Evolutionary conservation across 1,140 invertebrate species (phyloP), one percentile per base, ranked within the genome.

Genomic region (Diorhabda carinulata): DNA sequence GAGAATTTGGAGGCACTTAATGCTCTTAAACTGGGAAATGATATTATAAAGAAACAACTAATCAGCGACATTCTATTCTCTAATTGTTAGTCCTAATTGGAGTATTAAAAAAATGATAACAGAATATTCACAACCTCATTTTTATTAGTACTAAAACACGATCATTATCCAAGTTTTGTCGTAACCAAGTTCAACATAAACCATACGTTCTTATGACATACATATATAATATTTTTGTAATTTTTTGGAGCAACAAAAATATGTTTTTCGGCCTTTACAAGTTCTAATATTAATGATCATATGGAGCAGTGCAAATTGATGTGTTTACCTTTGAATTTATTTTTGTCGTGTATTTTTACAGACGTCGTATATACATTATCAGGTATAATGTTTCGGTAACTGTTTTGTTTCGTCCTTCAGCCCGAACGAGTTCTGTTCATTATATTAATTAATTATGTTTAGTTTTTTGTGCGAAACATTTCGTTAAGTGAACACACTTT

Each of bases 391-490:
- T 52, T 52, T 52, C 47, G n/a, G 47, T 52, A 52, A 52, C 6
- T 52, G 47, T 52, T 52, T 6, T 52, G 47, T 52, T 52, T 52
- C 47, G 47, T 52, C 47, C 47, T 52, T 52, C 47, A 52, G n/a
- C 6, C 4, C 47, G 47, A 52, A 52, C 47, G 47, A 52, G n/a
- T 52, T 8, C 47, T 52, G 47, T 4, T 52, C n/a, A 52, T 6
- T 52, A 52, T 52, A 52, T 52, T 52, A 52, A n/a, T 52, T 52
- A 52, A 52, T 52, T 52, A n/a, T 52, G 47, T 52, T 52, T 52
- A 52, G n/a, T 52, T 52, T 52, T 52, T n/a, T n/a, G 4, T 3
- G n/a, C 47, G 47, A 52, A 52, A 52, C 47, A n/a, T 52, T 4
- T 2, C n/a, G 6, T 52, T 52, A 52, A 52, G 47, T 52, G 3